These are phyloP conservation scores for Copidosoma aretas DNA, from an alignment of 2,888 invertebrate genomes.

Conservation along the genomic window DNA sequence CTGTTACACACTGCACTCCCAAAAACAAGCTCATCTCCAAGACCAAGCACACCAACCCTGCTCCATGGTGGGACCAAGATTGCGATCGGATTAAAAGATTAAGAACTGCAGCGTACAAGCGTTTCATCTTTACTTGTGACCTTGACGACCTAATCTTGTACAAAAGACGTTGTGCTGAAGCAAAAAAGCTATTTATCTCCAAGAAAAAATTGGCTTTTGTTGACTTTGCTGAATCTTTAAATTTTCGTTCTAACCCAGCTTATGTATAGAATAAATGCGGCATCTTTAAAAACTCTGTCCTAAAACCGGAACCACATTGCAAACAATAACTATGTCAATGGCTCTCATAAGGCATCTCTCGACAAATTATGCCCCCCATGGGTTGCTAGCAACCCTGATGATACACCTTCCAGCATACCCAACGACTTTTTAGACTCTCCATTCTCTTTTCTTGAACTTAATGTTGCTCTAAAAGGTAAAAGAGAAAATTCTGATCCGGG, in stretches of 20 bases:
- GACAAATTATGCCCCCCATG: not conserved
- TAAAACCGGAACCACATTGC: not conserved
- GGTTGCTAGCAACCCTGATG: not conserved
- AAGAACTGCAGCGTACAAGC: not conserved
- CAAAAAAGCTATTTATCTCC: not conserved
- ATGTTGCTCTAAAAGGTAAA: conserved; percentile 1
- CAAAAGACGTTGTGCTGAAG: not conserved
- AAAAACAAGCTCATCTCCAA: not conserved
- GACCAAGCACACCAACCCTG: not conserved
- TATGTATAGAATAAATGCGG: not conserved
- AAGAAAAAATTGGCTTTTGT: not conserved
- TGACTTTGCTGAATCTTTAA: not conserved
- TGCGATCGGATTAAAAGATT: not conserved
- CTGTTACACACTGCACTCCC: not conserved
- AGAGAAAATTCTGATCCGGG: conserved; percentile 4
- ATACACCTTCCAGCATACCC: not conserved
- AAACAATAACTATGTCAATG: not conserved
- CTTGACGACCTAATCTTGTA: not conserved
- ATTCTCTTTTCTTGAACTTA: not conserved
- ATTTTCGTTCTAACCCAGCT: not conserved
- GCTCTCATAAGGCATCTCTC: not conserved
- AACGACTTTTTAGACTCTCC: not conserved
- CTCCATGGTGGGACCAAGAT: conserved; percentile 11
- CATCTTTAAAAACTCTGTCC: not conserved
- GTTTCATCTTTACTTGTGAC: not conserved